phyloP scores from a whole-genome alignment of 2,888 invertebrate species.

The Drosophila suboccidentalis region DNA sequence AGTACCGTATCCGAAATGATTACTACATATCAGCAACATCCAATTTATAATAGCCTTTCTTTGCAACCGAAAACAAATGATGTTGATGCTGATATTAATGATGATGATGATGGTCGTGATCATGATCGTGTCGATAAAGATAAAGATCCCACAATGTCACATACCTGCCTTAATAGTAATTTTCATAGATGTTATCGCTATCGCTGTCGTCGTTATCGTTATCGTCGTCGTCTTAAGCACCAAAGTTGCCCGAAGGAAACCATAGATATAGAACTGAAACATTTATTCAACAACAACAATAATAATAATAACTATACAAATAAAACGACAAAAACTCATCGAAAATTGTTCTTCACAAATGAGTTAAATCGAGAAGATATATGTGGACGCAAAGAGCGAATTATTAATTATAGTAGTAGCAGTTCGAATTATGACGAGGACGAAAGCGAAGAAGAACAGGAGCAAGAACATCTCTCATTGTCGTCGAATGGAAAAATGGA shows the following conservation, averaged over 20 bases:
- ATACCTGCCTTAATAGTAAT: conserved; percentile 23
- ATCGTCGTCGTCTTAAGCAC: conserved; percentile 16
- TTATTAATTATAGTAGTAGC: conserved; percentile 79
- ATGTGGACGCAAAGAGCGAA: conserved; percentile 39
- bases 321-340: conserved; percentile 54
- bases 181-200: conserved; percentile 15
- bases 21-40: neutral
- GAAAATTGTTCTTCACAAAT: conserved; percentile 74
- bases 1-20: neutral
- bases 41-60: neutral
- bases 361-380: conserved; percentile 61
- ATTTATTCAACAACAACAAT: conserved; percentile 44
- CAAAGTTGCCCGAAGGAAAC: conserved; percentile 1
- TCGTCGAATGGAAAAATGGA: neutral
- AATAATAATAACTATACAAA: conserved; percentile 13
- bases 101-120: too few species aligned
- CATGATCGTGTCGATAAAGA: neutral
- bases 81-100: neutral
- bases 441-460: conserved; percentile 9
- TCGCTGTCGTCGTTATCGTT: conserved; percentile 23
- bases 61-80: neutral
- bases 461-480: neutral
- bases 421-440: conserved; percentile 61
- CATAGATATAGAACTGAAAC: conserved; percentile 57
- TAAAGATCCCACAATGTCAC: neutral